Evolutionary conservation across 2,888 invertebrate species (phyloP).

Genomic region (Orthonevra nobilis): DNA sequence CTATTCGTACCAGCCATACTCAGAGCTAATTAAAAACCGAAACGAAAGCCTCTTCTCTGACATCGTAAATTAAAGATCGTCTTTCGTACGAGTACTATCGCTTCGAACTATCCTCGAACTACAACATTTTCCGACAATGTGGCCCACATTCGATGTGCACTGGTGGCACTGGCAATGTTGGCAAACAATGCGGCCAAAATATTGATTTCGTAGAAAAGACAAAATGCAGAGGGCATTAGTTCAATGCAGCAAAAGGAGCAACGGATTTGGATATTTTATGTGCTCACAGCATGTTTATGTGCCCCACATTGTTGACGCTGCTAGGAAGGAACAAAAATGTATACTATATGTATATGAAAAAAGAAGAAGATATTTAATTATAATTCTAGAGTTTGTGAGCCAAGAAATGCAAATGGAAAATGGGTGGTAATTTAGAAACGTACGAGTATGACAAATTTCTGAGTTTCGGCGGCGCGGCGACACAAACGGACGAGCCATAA

Average conservation of each 20-base stretch:
- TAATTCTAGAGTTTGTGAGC: conserved; percentile 39
- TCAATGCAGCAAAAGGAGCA: conserved; percentile 23
- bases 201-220: conserved; percentile 38
- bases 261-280: conserved; percentile 14
- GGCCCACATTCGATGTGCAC: not conserved
- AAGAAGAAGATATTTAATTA: conserved; percentile 19
- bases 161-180: conserved; percentile 17
- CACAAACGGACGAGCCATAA: no score
- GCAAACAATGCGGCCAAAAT: conserved; percentile 52
- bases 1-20: not conserved
- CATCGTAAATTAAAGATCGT: not conserved
- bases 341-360: no score
- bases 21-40: conserved; percentile 13
- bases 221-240: conserved; percentile 15
- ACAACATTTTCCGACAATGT: conserved; percentile 31
- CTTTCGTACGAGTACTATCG: not conserved
- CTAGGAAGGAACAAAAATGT: not conserved
- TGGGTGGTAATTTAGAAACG: conserved; percentile 19
- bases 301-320: conserved; percentile 38
- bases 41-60: not conserved
- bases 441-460: not conserved
- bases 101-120: conserved; percentile 10
- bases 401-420: conserved; percentile 45
- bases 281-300: conserved; percentile 11
- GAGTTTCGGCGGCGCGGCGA: not conserved